These are phyloP conservation scores for Mesorhabditis spiculigera DNA, from an alignment of 2,888 invertebrate species.

Conservation along the genomic window DNA sequence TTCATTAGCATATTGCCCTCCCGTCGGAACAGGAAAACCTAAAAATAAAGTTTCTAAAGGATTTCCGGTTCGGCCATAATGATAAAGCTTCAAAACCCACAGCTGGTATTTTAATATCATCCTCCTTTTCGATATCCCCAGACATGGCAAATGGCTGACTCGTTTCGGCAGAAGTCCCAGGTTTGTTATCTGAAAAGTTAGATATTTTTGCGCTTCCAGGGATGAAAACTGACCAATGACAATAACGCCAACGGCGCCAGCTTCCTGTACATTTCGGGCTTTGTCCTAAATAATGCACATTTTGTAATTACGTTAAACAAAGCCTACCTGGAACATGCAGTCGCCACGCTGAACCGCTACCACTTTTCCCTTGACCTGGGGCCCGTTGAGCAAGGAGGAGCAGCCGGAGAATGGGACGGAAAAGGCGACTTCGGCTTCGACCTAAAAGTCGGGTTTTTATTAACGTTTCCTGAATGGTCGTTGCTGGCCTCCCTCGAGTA, in stretches of 20 bases:
- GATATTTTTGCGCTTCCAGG: not conserved
- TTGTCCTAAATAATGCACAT: constrained; percentile 21
- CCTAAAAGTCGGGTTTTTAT: constrained; percentile 50
- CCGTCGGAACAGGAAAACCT: constrained; percentile 40
- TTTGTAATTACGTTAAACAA: too few species aligned
- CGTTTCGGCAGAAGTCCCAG: constrained; percentile 72
- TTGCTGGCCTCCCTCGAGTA: too few species aligned
- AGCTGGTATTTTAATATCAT: constrained; percentile 44
- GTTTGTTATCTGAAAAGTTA: constrained; percentile 67
- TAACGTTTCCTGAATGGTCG: not conserved
- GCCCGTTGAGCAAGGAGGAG: constrained; percentile 66
- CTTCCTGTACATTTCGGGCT: constrained; percentile 72
- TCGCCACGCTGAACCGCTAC: constrained; percentile 83
- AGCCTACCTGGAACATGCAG: constrained; percentile 91
- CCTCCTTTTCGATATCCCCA: constrained; percentile 76
- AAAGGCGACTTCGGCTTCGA: constrained; percentile 69
- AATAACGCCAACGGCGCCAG: constrained; percentile 80
- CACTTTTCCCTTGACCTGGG: constrained; percentile 71
- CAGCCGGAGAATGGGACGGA: constrained; percentile 73
- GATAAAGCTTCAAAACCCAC: not conserved
- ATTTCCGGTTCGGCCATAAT: not conserved
- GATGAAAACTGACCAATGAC: constrained; percentile 65
- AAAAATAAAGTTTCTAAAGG: not conserved
- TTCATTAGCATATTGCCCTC: constrained; percentile 19
- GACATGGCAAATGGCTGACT: constrained; percentile 93